Base-by-base conservation (phyloP, 2,888 invertebrate genomes). In the Dryadula phaetusa region DNA sequence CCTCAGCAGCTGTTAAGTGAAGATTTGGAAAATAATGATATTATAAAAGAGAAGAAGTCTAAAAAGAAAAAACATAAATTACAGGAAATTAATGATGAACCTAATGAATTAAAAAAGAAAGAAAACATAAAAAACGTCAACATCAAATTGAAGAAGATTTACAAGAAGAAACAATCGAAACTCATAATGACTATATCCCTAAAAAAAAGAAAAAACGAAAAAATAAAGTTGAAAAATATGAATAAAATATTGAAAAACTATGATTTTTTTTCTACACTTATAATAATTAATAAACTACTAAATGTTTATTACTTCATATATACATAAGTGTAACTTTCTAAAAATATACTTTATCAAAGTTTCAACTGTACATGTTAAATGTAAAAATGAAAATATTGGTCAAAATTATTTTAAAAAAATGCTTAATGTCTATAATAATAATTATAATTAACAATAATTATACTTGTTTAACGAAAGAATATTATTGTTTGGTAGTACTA, bases 171-270 rank as follows among this genome's bases (percentile, higher is more conserved):
- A 32, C 28, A 28, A 12, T 37, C 2, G 28, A 52, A 20, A 16
- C 10, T 28, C 52, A 52, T 32, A 16, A 80, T 67, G 75, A 77
- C 62, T 69, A 78, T 75, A 75, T 84, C 28, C 84, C 85, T 64
- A 87, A 85, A 76, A 87, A 86, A 74, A 90, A 87, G 77, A 87
- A 88, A 74, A 85, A 88, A 72, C 83, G 79, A 77, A 84, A 87
- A 84, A 81, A 81, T 75, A 82, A 83, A 74, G 70, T 80, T 64
- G 8, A n/a, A 47, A 58, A 64, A 56, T 64, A 62, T 34, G 61
- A 69, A 74, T 71, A 76, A 71, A 49, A 49, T 52, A 18, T 52
- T 22, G 18, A n/a, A 47, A 25, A 54, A 46, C 61, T 40, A 28
- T 58, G 47, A 62, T 18, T 32, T 22, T 63, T 18, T 8, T 18